Conservation (phyloP, 2,113 vertebrate genomes). For the Strix uralensis region DNA sequence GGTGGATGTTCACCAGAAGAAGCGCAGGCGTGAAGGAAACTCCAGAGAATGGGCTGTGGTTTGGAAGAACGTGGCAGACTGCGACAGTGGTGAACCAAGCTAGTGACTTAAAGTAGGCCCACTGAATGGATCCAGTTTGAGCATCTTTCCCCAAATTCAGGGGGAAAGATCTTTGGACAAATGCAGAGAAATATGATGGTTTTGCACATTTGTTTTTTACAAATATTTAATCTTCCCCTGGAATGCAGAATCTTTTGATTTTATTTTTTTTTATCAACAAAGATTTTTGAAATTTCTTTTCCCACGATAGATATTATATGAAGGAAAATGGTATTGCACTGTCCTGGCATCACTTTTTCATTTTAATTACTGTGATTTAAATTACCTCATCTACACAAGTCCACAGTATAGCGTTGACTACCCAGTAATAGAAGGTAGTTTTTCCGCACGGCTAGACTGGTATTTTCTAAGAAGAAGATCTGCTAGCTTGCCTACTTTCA, state of each 20-base stretch:
- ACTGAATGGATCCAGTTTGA: neutral
- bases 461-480: slow-evolving; percentile 51
- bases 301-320: neutral
- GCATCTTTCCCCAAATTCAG: neutral
- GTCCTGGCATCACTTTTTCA: neutral
- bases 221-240: fast-evolving
- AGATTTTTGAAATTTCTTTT: neutral
- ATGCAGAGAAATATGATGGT: neutral
- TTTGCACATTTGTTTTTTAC: neutral
- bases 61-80: neutral
- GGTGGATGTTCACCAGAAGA: neutral
- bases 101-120: neutral
- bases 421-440: slow-evolving; percentile 8
- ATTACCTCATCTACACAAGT: neutral
- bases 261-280: neutral
- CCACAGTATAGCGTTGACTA: neutral
- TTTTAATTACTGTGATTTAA: slow-evolving; percentile 39
- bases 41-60: neutral
- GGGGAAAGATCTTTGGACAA: neutral
- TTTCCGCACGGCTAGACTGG: slow-evolving; percentile 24
- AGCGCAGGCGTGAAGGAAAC: neutral
- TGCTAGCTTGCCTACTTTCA: slow-evolving; percentile 52
- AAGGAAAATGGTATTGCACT: neutral
- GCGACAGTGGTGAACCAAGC: fast-evolving
- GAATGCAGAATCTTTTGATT: neutral